These are phyloP conservation scores for Echinops telfairi DNA, from an alignment of 2,113 vertebrate genomes.

Conservation along the genomic window DNA sequence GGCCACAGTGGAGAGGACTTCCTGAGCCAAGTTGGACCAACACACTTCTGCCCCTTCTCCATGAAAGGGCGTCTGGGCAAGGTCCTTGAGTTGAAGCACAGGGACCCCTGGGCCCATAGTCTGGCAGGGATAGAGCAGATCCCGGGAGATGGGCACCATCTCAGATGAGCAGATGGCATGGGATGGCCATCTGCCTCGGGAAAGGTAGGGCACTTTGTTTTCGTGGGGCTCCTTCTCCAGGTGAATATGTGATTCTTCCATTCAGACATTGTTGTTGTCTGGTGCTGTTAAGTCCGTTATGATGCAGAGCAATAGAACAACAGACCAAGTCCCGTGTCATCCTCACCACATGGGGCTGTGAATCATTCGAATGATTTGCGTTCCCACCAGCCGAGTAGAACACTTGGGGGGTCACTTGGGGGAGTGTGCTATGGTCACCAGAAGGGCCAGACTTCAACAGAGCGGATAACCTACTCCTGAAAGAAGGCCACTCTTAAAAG, in stretches of 20 bases:
- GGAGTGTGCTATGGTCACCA: no score
- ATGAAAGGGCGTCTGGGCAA: not conserved
- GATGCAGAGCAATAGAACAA: no score
- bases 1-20: not conserved
- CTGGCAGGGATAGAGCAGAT: not conserved
- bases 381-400: not conserved
- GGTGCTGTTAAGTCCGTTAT: no score
- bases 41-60: not conserved
- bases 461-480: not conserved
- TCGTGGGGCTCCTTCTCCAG: not conserved
- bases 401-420: not conserved
- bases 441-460: no score
- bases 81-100: not conserved
- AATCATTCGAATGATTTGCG: not conserved
- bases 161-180: not conserved
- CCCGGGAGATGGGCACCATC: not conserved
- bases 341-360: not conserved
- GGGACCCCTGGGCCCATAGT: not conserved
- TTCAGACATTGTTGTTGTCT: not conserved
- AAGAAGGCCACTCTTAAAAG: not conserved
- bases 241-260: not conserved
- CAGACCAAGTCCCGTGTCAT: not conserved
- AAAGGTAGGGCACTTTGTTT: not conserved
- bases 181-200: not conserved
- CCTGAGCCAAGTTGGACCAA: not conserved